phyloP scores from a whole-genome alignment of 2,888 invertebrate species.

The Zootermopsis nevadensis region DNA sequence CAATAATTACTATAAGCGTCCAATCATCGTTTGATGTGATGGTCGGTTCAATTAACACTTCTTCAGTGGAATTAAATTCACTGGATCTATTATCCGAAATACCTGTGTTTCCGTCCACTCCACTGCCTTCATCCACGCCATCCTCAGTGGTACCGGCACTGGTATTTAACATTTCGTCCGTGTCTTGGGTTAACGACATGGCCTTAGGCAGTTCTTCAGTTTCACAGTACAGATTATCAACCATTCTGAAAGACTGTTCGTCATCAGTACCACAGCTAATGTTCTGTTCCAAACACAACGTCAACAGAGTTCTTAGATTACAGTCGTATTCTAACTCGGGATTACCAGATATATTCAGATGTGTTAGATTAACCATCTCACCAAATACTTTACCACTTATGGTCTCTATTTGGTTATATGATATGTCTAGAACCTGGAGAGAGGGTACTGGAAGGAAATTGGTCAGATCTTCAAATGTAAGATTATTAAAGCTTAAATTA shows the following conservation, averaged over 20 bases:
- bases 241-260: background rate
- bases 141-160: background rate
- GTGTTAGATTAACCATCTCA: background rate
- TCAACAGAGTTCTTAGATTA: background rate
- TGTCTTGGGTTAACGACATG: background rate
- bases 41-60: background rate
- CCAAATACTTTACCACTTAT: background rate
- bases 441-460: background rate
- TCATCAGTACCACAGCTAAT: background rate
- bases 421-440: background rate
- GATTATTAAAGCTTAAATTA: background rate
- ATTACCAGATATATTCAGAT: constrained; percentile 2
- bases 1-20: background rate
- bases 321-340: constrained; percentile 20
- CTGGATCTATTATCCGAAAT: background rate
- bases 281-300: background rate
- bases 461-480: background rate
- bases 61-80: background rate
- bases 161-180: background rate
- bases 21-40: background rate
- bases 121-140: background rate
- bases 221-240: constrained; percentile 1
- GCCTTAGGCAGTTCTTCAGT: background rate
- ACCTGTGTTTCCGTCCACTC: background rate
- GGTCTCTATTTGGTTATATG: background rate